A percentile compares a stretch with the other conserved stretches of the same genome.
These are phyloP conservation scores for Piezodorus guildinii DNA, from an alignment of 1,140 invertebrate species.

Conservation along the genomic window DNA sequence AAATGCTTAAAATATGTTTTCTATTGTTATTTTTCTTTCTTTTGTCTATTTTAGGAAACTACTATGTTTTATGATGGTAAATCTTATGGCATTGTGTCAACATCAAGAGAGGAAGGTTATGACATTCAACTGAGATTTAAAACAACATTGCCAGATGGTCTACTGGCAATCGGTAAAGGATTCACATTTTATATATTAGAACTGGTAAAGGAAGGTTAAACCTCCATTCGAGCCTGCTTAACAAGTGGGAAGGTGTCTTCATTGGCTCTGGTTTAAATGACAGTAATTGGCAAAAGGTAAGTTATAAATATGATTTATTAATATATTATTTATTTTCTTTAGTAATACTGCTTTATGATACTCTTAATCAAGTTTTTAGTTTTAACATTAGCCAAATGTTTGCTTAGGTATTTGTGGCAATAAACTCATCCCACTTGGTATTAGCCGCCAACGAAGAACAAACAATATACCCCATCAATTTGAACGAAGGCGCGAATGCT, in stretches of 20 bases:
- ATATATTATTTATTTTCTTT: background rate
- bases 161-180: slow-evolving; percentile 75
- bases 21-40: too few species aligned
- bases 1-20: too few species aligned
- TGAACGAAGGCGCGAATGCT: slow-evolving; percentile 58
- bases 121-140: slow-evolving; percentile 81
- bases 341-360: too few species aligned
- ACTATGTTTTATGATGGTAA: slow-evolving; percentile 73
- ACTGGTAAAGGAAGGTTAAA: slow-evolving; percentile 69
- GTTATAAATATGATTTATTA: slow-evolving; percentile 17
- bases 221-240: slow-evolving; percentile 70
- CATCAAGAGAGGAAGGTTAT: slow-evolving; percentile 69
- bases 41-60: slow-evolving; percentile 45
- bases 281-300: slow-evolving; percentile 72
- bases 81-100: slow-evolving; percentile 65
- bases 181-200: slow-evolving; percentile 71
- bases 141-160: slow-evolving; percentile 73
- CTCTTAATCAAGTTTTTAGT: too few species aligned
- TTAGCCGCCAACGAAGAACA: slow-evolving; percentile 77
- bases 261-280: slow-evolving; percentile 72
- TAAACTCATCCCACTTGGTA: slow-evolving; percentile 73
- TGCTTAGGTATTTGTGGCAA: slow-evolving; percentile 61
- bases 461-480: slow-evolving; percentile 74
- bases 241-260: slow-evolving; percentile 81
- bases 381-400: background rate